Percentiles rank a stretch among this genome's conserved stretches.
Conservation (phyloP, 2,113 vertebrate species). For the Arenaria interpres region DNA sequence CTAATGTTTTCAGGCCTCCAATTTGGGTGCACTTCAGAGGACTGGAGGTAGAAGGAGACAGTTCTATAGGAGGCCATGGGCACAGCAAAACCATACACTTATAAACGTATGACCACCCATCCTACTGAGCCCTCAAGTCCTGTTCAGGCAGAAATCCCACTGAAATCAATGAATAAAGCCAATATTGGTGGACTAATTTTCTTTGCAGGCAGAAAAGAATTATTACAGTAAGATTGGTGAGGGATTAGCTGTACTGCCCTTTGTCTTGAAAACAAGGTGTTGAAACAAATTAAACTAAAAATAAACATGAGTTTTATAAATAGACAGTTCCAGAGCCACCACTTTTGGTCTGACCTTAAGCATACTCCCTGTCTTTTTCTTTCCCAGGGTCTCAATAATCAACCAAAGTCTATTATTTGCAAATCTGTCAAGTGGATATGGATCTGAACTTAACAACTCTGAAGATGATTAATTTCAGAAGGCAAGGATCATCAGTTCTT, state of each 20-base stretch:
- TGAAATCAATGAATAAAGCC: background rate
- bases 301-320: background rate
- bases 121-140: background rate
- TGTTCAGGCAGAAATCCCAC: background rate
- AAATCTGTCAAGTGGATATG: background rate
- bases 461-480: background rate
- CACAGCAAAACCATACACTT: fast-evolving
- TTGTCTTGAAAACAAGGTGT: background rate
- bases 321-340: background rate
- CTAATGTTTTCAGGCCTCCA: background rate
- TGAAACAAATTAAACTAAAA: background rate
- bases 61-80: background rate
- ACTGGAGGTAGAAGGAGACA: background rate
- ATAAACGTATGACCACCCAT: background rate
- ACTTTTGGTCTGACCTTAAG: background rate
- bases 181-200: background rate
- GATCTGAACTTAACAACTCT: background rate
- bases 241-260: background rate
- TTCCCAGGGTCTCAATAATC: background rate
- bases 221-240: background rate
- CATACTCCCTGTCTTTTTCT: background rate
- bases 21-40: background rate
- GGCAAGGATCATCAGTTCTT: background rate
- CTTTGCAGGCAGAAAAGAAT: background rate
- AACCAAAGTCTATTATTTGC: background rate